A percentile compares a stretch with the other conserved stretches of the same genome.
Conservation (phyloP, 2,797 vertebrate genomes). For the Onychomys leucogaster region DNA sequence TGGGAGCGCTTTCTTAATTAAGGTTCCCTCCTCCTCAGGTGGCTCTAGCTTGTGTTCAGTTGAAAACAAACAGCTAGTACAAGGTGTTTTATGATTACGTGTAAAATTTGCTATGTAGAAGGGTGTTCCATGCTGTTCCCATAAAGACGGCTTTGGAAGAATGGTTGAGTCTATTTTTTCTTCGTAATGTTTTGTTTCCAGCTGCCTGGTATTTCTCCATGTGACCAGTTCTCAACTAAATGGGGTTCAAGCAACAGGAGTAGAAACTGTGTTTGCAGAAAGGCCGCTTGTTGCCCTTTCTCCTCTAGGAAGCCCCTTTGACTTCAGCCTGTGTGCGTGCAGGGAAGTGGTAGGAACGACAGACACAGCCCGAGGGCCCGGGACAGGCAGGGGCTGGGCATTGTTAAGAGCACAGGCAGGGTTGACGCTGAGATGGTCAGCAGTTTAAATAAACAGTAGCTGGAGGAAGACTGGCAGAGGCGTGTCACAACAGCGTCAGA, state of each 20-base stretch:
- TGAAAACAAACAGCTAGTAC: background rate
- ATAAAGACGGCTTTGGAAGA: background rate
- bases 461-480: background rate
- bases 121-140: background rate
- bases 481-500: background rate
- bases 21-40: background rate
- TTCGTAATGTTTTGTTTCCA: conserved; percentile 17
- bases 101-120: background rate
- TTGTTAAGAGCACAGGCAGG: conserved; percentile 9
- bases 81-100: conserved; percentile 35
- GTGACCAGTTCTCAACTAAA: conserved; percentile 2
- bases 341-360: conserved; percentile 1
- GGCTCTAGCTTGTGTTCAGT: background rate
- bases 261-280: background rate
- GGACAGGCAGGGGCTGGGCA: background rate
- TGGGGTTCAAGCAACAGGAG: background rate
- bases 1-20: background rate
- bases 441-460: background rate
- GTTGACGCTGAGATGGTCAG: background rate
- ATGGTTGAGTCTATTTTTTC: background rate
- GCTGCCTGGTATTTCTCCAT: background rate
- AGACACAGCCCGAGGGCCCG: background rate
- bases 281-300: background rate
- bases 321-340: background rate
- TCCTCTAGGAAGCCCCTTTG: background rate